phyloP scores from a whole-genome alignment of 1,140 invertebrate species.

The Hyposmocoma kahamanoa region DNA sequence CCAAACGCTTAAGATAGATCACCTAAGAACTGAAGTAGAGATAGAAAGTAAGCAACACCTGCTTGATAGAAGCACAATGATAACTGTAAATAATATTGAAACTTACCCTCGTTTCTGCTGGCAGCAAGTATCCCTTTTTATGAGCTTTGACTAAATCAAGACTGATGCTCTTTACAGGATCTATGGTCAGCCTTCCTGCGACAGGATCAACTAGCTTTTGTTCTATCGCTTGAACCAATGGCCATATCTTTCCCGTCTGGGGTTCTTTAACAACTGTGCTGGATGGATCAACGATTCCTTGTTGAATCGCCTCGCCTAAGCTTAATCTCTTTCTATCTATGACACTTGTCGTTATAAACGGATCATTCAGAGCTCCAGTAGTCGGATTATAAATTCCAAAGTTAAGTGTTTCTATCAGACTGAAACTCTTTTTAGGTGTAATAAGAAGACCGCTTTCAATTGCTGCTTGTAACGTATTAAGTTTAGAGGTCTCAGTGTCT shows the following conservation, averaged over 20 bases:
- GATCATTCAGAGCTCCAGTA: conserved; percentile 86
- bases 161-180: conserved; percentile 76
- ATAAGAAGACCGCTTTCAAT: conserved; percentile 84
- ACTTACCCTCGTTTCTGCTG: conserved; percentile 95
- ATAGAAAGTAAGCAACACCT: conserved; percentile 65
- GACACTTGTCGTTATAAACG: conserved; percentile 81
- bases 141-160: conserved; percentile 91
- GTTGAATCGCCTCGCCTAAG: conserved; percentile 83
- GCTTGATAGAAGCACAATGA: conserved; percentile 57
- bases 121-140: conserved; percentile 89
- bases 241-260: conserved; percentile 81
- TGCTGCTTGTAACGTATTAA: conserved; percentile 83
- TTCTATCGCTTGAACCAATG: conserved; percentile 86
- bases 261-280: conserved; percentile 89
- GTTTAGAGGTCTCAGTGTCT: conserved; percentile 86
- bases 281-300: conserved; percentile 88
- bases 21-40: conserved; percentile 57
- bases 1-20: conserved; percentile 60
- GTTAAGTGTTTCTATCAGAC: conserved; percentile 86
- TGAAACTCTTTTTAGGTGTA: conserved; percentile 83
- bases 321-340: conserved; percentile 81
- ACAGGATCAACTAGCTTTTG: conserved; percentile 84
- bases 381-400: conserved; percentile 88
- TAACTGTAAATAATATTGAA: conserved; percentile 20
- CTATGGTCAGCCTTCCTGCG: conserved; percentile 80